Evolutionary conservation across 2,888 invertebrate species (phyloP), one percentile per base, ranked within the genome.

Genomic region (Epinotia brunnichana): DNA sequence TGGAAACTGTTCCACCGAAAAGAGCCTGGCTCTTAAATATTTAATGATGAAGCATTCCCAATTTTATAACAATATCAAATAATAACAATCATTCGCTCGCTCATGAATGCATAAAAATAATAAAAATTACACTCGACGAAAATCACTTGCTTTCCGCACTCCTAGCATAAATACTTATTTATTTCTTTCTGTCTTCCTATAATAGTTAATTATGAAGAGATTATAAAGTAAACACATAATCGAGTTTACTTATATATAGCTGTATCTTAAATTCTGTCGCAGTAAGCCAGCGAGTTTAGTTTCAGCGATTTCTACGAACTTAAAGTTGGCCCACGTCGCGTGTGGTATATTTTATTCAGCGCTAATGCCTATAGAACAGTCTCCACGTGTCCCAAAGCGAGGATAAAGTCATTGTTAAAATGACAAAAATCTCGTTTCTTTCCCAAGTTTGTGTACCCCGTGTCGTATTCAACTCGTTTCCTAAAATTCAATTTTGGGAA

Each of bases 401-500:
- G 76, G 81, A 82, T 83, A 87, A 87, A 87, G 85, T 86, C 88
- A 87, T 89, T 90, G 89, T 88, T 85, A 84, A 89, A 90, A 88
- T 89, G 86, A 90, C 88, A 90, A 88, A 91, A 91, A 91, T 90
- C 90, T 89, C 87, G 86, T 89, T 89, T 87, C 88, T 88, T 87
- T 87, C 83, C 84, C 83, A 80, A 90, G 90, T 91, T 92, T 90
- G 87, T 91, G 83, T 89, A 90, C 87, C 80, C 86, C 85, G 87
- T 88, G 92, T 92, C 90, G 92, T 91, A 91, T 91, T 90, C 92
- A 91, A 91, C 92, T 92, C 92, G 92, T 92, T 92, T 90, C 91
- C 85, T 88, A 91, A 92, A 92, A 93, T 93, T 92, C 93, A 93
- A 93, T 93, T 93, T 92, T 92, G 92, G 90, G 90, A 92, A 93